A percentile compares a stretch with the other conserved stretches of the same genome.
These are phyloP conservation scores for Clepsis dumicolana DNA, from an alignment of 2,888 invertebrate genomes.

Conservation along the genomic window DNA sequence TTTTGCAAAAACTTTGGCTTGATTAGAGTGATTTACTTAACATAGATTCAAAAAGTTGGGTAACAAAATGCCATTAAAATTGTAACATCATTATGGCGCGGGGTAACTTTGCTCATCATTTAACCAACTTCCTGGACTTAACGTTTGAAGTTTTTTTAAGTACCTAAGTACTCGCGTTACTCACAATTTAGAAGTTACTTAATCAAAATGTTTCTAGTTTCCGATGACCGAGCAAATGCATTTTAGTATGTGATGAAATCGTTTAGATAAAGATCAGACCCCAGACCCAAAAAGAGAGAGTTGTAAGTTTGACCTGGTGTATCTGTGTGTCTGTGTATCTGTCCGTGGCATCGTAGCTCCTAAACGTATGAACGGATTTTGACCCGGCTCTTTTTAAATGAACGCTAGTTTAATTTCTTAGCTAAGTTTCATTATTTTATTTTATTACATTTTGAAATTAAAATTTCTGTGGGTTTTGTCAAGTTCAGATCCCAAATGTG, in stretches of 20 bases:
- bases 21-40: conserved; percentile 35
- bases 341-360: too few species aligned
- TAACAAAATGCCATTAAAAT: conserved; percentile 36
- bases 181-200: conserved; percentile 23
- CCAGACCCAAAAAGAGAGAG: too few species aligned
- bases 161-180: conserved; percentile 14
- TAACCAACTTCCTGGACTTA: conserved; percentile 39
- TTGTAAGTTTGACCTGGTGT: too few species aligned
- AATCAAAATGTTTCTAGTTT: conserved; percentile 9
- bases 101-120: conserved; percentile 45
- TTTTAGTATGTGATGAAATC: not conserved
- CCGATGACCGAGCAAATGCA: not conserved
- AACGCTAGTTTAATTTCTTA: too few species aligned
- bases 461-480: too few species aligned
- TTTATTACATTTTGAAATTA: too few species aligned
- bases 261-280: not conserved
- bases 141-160: conserved; percentile 42
- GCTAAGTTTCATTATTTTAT: too few species aligned
- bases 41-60: conserved; percentile 30
- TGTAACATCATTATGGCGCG: conserved; percentile 28
- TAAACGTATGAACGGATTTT: too few species aligned
- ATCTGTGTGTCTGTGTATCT: too few species aligned
- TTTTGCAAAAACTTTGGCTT: conserved; percentile 26
- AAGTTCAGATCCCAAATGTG: too few species aligned
- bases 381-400: too few species aligned